Base-by-base conservation (phyloP, 2,113 vertebrate species). In the Cryptomyrus ogoouensis region DNA sequence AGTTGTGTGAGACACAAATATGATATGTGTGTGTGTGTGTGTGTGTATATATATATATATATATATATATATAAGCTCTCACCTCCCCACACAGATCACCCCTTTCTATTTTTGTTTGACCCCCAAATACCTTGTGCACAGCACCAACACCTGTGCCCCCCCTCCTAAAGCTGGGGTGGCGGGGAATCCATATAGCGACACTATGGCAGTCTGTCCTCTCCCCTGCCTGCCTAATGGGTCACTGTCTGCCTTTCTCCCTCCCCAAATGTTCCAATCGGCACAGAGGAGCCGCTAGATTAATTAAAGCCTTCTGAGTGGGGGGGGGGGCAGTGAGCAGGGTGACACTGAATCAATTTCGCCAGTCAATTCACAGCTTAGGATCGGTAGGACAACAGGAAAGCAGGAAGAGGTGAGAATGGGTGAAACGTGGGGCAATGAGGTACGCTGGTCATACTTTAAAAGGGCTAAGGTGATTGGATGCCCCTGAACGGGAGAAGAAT, bases 291-390 rank as follows among this genome's bases (percentile, higher is more conserved):
- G 50, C 85, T 83, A 91, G 90, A 93, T 94, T 93, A 93, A 94
- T 94, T 92, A 94, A 93, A 94, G 91, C 91, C 74, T 91, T 93
- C 91, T 89, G 92, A 92, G 91, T 85, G 52, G 83, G 70, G n/a
- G 90, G 89, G 90, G 31, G 35, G 44, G 42, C n/a, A 70, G 77
- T 6, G 35, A 83, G 53, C 13, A n/a, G 84, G 91, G 87, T 88
- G 77, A 92, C 92, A 91, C 90, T 89, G 92, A 94, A 94, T 95
- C 92, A 94, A 94, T 94, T 90, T 93, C 90, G 84, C 91, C 24
- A 93, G 93, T 94, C 93, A 93, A 93, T 95, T 93, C 93, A 91
- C 91, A 90, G 84, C 91, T 89, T 49, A 52, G 84, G 80, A 89
- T 84, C 52, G 42, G 80, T 92, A 93, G 94, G 94, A 93, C 94